These are phyloP conservation scores for Equus przewalskii DNA, from an alignment of 2,113 vertebrate species.

Conservation along the genomic window DNA sequence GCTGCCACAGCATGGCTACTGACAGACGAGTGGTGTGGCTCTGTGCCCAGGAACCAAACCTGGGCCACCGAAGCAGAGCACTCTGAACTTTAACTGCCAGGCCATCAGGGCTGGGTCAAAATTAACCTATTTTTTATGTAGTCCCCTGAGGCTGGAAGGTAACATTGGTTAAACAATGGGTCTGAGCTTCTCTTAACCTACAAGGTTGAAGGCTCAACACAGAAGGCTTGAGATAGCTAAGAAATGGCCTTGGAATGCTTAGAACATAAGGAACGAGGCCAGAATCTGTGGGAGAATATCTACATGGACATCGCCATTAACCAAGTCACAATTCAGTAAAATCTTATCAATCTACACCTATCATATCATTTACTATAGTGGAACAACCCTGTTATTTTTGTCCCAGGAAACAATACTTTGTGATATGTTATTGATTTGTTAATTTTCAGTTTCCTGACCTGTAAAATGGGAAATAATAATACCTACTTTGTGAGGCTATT, in stretches of 20 bases:
- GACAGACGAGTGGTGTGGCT: too few species aligned
- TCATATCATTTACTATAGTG: not conserved
- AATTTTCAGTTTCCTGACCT: slow-evolving; percentile 14
- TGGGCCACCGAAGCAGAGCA: too few species aligned
- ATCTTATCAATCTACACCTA: not conserved
- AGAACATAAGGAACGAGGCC: not conserved
- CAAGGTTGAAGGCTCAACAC: slow-evolving; percentile 64
- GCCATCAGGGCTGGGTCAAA: too few species aligned
- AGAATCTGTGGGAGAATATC: not conserved
- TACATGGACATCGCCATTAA: slow-evolving; percentile 2
- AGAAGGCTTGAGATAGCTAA: slow-evolving; percentile 56
- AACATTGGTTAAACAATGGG: slow-evolving; percentile 63
- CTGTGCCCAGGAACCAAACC: too few species aligned
- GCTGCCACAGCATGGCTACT: too few species aligned
- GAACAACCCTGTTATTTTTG: not conserved
- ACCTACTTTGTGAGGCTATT: not conserved
- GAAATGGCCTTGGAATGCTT: not conserved
- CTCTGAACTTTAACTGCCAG: too few species aligned
- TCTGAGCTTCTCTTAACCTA: not conserved
- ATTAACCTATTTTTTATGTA: slow-evolving; percentile 74
- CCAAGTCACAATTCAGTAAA: slow-evolving; percentile 45
- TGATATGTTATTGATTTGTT: slow-evolving; percentile 8
- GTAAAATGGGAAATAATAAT: slow-evolving; percentile 40
- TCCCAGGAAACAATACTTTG: not conserved
- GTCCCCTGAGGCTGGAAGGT: slow-evolving; percentile 72